phyloP scores from a whole-genome alignment of 2,888 invertebrate genomes.

The Drosophila maculinotata region DNA sequence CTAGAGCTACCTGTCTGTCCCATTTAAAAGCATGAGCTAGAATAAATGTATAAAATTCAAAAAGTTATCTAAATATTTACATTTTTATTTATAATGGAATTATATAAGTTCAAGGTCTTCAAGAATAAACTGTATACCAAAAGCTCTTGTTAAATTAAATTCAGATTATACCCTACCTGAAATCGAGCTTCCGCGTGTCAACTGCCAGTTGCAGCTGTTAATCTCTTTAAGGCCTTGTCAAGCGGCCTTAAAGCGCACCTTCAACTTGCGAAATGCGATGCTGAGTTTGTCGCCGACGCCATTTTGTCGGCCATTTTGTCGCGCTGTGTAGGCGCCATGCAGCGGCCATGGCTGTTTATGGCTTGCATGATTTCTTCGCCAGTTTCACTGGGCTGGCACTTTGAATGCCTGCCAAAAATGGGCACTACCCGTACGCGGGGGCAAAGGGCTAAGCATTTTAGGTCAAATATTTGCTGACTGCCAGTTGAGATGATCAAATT shows the following conservation, averaged over 20 bases:
- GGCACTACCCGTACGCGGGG: slow-evolving; percentile 32
- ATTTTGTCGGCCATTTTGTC: slow-evolving; percentile 69
- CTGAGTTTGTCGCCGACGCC: slow-evolving; percentile 46
- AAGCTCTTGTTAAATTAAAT: background rate
- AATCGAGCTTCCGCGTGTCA: slow-evolving; percentile 20
- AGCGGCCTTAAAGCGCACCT: slow-evolving; percentile 45
- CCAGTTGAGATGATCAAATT: slow-evolving; percentile 37
- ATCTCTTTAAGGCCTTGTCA: slow-evolving; percentile 30
- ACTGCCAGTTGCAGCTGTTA: slow-evolving; percentile 27
- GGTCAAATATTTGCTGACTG: slow-evolving; percentile 58
- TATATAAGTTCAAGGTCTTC: no score
- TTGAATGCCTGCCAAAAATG: slow-evolving; percentile 77
- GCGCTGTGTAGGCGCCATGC: slow-evolving; percentile 69
- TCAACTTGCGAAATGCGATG: slow-evolving; percentile 29
- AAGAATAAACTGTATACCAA: no score
- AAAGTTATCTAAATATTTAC: no score
- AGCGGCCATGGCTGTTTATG: slow-evolving; percentile 53
- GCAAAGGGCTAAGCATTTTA: slow-evolving; percentile 21
- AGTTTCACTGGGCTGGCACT: slow-evolving; percentile 42
- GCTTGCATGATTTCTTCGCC: slow-evolving; percentile 57
- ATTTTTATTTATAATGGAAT: no score
- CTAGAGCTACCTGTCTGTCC: no score
- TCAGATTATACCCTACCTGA: background rate
- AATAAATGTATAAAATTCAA: no score
- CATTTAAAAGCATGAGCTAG: no score